Conservation (phyloP, 2,888 invertebrate species). For the Parnassius smintheus region DNA sequence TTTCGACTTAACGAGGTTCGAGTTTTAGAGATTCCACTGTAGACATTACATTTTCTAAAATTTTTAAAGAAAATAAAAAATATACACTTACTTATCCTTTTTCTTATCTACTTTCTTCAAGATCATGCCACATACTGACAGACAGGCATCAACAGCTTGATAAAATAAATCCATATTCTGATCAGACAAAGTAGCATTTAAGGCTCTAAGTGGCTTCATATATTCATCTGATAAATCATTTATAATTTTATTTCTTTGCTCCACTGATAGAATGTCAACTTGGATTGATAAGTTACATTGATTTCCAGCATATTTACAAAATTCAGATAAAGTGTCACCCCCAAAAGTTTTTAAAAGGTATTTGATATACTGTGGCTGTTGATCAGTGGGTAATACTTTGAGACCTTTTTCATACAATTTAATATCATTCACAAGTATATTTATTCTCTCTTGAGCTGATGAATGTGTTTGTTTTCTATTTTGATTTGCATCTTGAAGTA, state of each 20-base stretch:
- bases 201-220: conserved; percentile 82
- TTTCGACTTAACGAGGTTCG: no score
- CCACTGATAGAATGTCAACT: conserved; percentile 82
- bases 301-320: conserved; percentile 88
- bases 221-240: conserved; percentile 86
- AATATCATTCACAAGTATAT: conserved; percentile 87
- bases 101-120: conserved; percentile 95
- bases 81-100: conserved; percentile 82
- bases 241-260: conserved; percentile 86
- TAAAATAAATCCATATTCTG: conserved; percentile 90
- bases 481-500: conserved; percentile 86
- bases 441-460: conserved; percentile 91
- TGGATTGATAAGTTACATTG: conserved; percentile 85
- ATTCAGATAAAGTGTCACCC: conserved; percentile 89
- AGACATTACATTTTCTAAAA: no score
- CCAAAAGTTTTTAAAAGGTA: conserved; percentile 93
- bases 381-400: conserved; percentile 81
- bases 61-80: not conserved
- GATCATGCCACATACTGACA: conserved; percentile 88
- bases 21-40: no score
- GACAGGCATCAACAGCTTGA: conserved; percentile 85
- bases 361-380: conserved; percentile 87
- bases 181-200: conserved; percentile 86
- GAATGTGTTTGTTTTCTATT: conserved; percentile 89
- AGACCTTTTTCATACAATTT: conserved; percentile 91